Conservation (phyloP, 2,888 invertebrate species). For the Deroplatys truncata region DNA sequence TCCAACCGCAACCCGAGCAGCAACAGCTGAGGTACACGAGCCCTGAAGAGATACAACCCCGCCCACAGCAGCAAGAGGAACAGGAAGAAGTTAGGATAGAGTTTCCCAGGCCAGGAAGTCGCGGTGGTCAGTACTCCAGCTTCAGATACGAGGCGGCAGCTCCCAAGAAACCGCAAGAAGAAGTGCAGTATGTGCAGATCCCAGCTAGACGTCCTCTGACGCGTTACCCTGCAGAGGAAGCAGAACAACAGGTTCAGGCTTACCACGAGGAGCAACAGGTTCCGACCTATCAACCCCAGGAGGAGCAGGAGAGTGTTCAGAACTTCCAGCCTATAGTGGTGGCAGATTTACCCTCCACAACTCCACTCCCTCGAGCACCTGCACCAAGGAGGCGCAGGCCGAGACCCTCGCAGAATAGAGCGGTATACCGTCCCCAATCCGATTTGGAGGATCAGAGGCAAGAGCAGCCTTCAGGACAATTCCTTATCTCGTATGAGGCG, state of each 20-base stretch:
- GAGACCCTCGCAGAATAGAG: not conserved
- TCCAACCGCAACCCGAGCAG: not conserved
- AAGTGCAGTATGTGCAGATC: not conserved
- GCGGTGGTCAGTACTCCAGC: not conserved
- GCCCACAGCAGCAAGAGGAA: not conserved
- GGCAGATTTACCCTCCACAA: slow-evolving; percentile 1
- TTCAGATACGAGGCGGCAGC: not conserved
- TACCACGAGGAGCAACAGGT: not conserved
- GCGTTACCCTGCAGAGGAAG: not conserved
- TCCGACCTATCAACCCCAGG: not conserved
- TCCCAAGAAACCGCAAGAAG: not conserved
- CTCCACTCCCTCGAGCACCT: not conserved
- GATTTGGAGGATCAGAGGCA: not conserved
- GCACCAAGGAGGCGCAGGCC: not conserved
- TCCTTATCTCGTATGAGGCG: slow-evolving; percentile 10
- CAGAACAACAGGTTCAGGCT: not conserved
- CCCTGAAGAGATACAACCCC: not conserved
- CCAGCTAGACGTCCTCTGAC: not conserved
- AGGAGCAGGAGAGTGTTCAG: not conserved
- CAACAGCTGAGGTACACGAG: not conserved
- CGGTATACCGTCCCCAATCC: not conserved
- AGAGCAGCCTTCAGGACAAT: not conserved
- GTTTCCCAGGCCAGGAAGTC: not conserved
- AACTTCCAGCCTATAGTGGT: slow-evolving; percentile 14
- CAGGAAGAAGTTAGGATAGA: not conserved